Conservation (phyloP, 2,888 invertebrate genomes). For the Lydus trimaculatus region DNA sequence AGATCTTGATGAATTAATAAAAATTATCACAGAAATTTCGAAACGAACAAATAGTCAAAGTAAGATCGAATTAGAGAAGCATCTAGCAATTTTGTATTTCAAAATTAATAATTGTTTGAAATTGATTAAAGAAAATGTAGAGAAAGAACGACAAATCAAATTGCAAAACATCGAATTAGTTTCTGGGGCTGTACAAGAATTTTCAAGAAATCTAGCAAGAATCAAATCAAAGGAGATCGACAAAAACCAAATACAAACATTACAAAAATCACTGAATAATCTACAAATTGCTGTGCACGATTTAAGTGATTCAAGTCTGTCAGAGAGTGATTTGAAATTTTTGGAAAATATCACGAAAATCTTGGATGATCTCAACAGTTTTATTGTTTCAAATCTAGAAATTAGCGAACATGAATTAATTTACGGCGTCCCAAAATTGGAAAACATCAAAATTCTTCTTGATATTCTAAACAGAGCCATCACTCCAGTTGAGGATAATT, state of each 20-base stretch:
- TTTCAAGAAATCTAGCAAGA: conserved; percentile 50
- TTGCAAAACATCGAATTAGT: conserved; percentile 46
- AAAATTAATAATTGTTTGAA: conserved; percentile 38
- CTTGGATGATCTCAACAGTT: conserved; percentile 42
- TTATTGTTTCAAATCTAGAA: conserved; percentile 35
- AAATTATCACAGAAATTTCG: not conserved
- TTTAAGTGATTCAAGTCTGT: conserved; percentile 47
- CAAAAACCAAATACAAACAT: conserved; percentile 42
- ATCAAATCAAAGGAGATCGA: conserved; percentile 50
- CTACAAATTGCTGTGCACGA: conserved; percentile 55
- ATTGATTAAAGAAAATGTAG: conserved; percentile 40
- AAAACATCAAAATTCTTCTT: conserved; percentile 40
- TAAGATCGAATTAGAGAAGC: conserved; percentile 35
- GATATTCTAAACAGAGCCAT: conserved; percentile 42
- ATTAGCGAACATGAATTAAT: conserved; percentile 28
- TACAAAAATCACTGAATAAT: conserved; percentile 52
- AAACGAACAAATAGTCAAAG: conserved; percentile 15
- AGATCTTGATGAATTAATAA: not conserved
- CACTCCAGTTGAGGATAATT: conserved; percentile 39
- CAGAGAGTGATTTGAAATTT: conserved; percentile 44
- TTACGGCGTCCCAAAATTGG: conserved; percentile 29
- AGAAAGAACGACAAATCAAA: conserved; percentile 38
- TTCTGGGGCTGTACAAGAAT: conserved; percentile 49
- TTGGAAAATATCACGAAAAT: conserved; percentile 44
- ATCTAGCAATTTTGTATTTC: conserved; percentile 38